phyloP scores from a whole-genome alignment of 2,113 vertebrate species.

The Phyllostomus hastatus region DNA sequence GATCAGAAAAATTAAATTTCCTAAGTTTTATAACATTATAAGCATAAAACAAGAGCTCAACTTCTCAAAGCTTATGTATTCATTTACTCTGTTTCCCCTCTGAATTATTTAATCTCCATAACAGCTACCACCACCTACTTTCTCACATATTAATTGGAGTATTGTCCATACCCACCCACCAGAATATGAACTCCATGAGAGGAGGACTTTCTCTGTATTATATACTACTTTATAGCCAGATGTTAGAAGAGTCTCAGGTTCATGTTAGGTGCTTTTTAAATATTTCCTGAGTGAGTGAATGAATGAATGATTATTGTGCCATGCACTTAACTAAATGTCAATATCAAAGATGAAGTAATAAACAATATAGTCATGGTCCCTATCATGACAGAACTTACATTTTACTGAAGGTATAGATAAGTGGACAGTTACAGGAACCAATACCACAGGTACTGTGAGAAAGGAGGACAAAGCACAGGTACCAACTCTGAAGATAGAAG shows the following conservation, averaged over 20 bases:
- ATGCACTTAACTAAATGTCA: background rate
- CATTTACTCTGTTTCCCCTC: background rate
- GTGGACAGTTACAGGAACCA: background rate
- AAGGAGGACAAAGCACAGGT: background rate
- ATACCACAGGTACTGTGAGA: background rate
- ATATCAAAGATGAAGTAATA: background rate
- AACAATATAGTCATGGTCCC: background rate
- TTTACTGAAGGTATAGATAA: background rate
- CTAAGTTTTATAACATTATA: background rate
- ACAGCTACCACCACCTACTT: background rate
- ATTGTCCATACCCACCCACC: background rate
- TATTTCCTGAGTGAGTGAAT: background rate
- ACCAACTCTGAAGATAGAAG: background rate
- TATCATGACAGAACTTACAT: background rate
- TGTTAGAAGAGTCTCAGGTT: background rate
- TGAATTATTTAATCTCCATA: background rate
- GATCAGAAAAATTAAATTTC: background rate
- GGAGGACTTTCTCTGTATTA: background rate
- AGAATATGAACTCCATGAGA: background rate
- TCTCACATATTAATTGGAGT: background rate
- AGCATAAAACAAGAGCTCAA: background rate
- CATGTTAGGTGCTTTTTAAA: background rate
- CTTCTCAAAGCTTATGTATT: background rate
- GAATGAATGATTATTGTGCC: background rate
- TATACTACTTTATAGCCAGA: background rate